phyloP scores from a whole-genome alignment of 1,140 invertebrate species.

The Pygmarrhopalites habei region DNA sequence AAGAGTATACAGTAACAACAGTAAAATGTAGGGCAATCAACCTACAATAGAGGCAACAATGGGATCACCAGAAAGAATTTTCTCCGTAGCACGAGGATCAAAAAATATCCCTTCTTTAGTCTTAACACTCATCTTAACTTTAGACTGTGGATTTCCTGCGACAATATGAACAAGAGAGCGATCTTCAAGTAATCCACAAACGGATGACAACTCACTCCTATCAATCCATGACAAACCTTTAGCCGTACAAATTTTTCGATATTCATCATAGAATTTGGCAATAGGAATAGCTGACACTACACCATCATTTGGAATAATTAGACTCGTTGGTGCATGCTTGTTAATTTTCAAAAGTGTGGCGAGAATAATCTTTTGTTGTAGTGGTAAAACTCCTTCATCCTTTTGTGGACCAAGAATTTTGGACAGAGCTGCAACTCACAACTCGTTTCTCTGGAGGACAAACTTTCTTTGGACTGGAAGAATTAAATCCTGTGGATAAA shows the following conservation, averaged over 20 bases:
- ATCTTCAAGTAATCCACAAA: slow-evolving; percentile 33
- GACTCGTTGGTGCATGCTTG: slow-evolving; percentile 3
- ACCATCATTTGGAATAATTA: slow-evolving; percentile 13
- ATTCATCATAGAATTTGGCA: slow-evolving; percentile 21
- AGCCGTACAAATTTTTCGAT: slow-evolving; percentile 30
- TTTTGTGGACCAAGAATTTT: slow-evolving; percentile 29
- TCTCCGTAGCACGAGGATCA: neutral
- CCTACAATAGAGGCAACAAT: neutral
- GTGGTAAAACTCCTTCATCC: slow-evolving; percentile 26
- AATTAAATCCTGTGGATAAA: slow-evolving; percentile 37
- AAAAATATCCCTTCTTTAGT: neutral
- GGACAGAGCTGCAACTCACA: slow-evolving; percentile 21
- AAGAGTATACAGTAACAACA: too few relatives aligned
- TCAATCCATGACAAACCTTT: slow-evolving; percentile 34
- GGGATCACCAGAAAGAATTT: neutral
- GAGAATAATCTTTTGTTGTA: slow-evolving; percentile 33
- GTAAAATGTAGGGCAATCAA: too few relatives aligned
- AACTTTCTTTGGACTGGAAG: slow-evolving; percentile 40
- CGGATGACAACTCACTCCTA: slow-evolving; percentile 30
- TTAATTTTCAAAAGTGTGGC: slow-evolving; percentile 24
- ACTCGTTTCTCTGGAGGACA: slow-evolving; percentile 4
- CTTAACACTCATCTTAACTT: neutral
- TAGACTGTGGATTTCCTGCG: neutral
- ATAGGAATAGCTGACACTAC: slow-evolving; percentile 25
- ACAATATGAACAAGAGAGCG: slow-evolving; percentile 4